Evolutionary conservation across 2,888 invertebrate genomes (phyloP).

Genomic region (Ischnura elegans): DNA sequence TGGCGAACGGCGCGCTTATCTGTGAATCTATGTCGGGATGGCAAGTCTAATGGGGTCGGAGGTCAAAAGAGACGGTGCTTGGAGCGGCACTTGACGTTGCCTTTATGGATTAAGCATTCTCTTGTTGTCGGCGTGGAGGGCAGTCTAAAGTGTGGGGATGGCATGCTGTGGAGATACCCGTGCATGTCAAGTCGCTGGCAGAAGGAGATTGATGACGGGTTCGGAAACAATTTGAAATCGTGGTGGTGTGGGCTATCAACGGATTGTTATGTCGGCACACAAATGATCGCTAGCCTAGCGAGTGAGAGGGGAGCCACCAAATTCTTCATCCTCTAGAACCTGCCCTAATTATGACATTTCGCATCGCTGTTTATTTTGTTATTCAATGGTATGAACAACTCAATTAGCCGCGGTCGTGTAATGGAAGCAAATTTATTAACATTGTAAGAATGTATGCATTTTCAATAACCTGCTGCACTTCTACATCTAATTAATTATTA

Average conservation of each 20-base stretch:
- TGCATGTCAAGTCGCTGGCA: background rate
- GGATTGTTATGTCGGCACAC: too few species aligned
- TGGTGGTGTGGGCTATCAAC: background rate
- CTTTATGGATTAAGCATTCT: conserved; percentile 30
- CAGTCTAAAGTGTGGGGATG: background rate
- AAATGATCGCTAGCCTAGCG: too few species aligned
- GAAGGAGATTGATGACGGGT: background rate
- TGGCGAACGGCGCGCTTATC: background rate
- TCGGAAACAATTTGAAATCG: background rate
- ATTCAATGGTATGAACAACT: too few species aligned
- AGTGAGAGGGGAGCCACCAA: too few species aligned
- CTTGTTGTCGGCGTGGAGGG: background rate
- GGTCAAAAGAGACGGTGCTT: background rate
- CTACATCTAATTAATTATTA: too few species aligned
- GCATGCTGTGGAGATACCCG: background rate
- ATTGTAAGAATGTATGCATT: too few species aligned
- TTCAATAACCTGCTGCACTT: too few species aligned
- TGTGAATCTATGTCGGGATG: background rate
- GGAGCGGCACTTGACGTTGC: conserved; percentile 11
- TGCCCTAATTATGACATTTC: too few species aligned
- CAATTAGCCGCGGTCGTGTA: too few species aligned
- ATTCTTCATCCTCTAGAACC: too few species aligned
- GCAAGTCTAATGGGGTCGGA: background rate
- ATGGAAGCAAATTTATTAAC: too few species aligned
- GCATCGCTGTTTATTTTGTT: too few species aligned